Evolutionary conservation across 2,888 invertebrate species (phyloP), one percentile per base, ranked within the genome.

Genomic region (Timema cristinae): DNA sequence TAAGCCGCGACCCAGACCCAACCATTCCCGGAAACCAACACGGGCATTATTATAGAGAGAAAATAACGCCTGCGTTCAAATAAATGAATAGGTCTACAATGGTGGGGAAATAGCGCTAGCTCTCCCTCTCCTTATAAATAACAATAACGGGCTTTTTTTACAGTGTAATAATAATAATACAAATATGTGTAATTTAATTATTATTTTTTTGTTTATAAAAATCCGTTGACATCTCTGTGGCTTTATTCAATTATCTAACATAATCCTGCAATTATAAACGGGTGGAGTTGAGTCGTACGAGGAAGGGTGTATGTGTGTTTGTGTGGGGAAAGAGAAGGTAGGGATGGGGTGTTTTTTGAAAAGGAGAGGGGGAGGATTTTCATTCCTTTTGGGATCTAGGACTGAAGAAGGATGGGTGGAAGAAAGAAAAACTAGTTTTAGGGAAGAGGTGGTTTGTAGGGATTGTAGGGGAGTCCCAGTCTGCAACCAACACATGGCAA

Each of bases 261-360:
- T 88, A 88, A 88, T 87, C 87, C 87, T 83, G 85, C 87, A 87
- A 87, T 87, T 87, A 87, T 86, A 85, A 81, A 47, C 68, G 71
- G 59, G 54, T 32, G 32, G n/a, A 69, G 32, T 32, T 32, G 32
- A 32, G 32, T 32, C 32, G 32, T 32, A 32, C 69, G 15, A 61
- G 56, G 56, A 32, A 48, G 66, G 50, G 66, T 73, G 51, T 73
- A 70, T 69, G 68, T 70, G 67, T 61, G 47, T 67, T 70, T 63
- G 50, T 66, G 66, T 73, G 13, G 49, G 72, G 72, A 71, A 61
- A 69, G 54, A n/a, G n/a, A 54, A 13, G n/a, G n/a, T n/a, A 70
- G 68, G 69, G 16, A 50, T 61, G 32, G 32, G 32, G 32, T 32
- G 32, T 32, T 32, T 32, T 32, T 32, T 47, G 68, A 5, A 13